Base-by-base conservation (phyloP, 1,140 invertebrate genomes). In the Drosophila rufa region DNA sequence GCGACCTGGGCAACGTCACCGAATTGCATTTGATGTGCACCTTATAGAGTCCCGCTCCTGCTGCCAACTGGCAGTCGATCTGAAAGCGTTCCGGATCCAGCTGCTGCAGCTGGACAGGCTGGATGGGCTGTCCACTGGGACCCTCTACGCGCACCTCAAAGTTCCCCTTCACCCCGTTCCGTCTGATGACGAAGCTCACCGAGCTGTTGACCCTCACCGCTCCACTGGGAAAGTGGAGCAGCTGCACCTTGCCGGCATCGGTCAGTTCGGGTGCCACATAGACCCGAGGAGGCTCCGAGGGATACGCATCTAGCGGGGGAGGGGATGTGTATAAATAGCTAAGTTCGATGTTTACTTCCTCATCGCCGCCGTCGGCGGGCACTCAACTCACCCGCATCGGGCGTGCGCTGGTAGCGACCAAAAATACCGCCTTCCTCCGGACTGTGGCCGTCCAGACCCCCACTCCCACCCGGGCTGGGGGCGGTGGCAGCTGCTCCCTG, bases 1-100 rank as follows among this genome's bases (percentile, higher is more conserved):
- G 98, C 66, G 96, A 97, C 36, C 95, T 96, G 42, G 96, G 96
- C 93, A 98, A 97, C 92, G 98, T 97, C 56, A 97, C 96, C 6
- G 96, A 96, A 92, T 98, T 97, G 92, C 97, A 97, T 82, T 97
- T 97, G 9, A 97, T 94, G 85, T 98, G 96, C 42, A 98, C 96
- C 84, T 96, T 96, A 92, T 98, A 97, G 30, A 97, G 95, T n/a
- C 98, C 98, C 83, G 98, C 97, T 90, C 98, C 94, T 45, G 95
- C 94, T 47, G 95, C 94, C 1, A 98, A 96, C 92, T 97, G 96
- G 89, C 98, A 98, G 60, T 97, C 94, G 19, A 98, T 95, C 42
- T 97, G 95, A 73, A 96, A 96, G 66, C 95, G 95, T 93, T 97
- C 97, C 43, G 96, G 94, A 92, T 98, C 97, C 79, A 98, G 95